phyloP scores from a whole-genome alignment of 2,888 invertebrate species.

The Idaea dimidiata region DNA sequence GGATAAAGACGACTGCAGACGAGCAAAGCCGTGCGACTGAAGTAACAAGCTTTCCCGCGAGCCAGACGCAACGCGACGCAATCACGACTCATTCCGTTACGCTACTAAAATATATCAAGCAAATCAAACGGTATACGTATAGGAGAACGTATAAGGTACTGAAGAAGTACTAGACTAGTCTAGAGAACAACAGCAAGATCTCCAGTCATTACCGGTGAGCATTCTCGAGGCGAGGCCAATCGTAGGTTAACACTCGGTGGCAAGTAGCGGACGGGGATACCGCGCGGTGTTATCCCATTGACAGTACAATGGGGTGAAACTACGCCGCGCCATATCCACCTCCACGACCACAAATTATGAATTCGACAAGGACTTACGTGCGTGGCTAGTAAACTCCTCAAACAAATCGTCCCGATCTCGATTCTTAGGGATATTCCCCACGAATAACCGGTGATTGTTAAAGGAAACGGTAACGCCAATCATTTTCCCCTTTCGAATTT shows the following conservation, averaged over 20 bases:
- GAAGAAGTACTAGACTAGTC: constrained; percentile 62
- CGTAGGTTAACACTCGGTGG: constrained; percentile 50
- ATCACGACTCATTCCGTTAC: constrained; percentile 53
- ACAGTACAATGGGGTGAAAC: constrained; percentile 22
- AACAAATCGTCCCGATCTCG: constrained; percentile 99
- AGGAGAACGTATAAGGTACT: constrained; percentile 76
- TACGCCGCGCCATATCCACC: constrained; percentile 40
- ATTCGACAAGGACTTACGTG: constrained; percentile 94
- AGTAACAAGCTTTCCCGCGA: constrained; percentile 65
- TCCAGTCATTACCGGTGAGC: constrained; percentile 77
- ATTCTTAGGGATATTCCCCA: constrained; percentile 99
- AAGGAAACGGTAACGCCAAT: constrained; percentile 99
- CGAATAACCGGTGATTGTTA: constrained; percentile 99
- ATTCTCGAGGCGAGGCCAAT: constrained; percentile 76
- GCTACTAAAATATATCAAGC: constrained; percentile 77
- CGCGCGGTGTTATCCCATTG: constrained; percentile 22
- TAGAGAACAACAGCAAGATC: constrained; percentile 76
- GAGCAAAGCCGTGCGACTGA: constrained; percentile 40
- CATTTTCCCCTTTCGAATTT: constrained; percentile 99
- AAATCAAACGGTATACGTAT: constrained; percentile 75
- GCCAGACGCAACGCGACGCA: constrained; percentile 49
- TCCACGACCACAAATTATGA: constrained; percentile 77
- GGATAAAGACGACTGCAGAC: constrained; percentile 46
- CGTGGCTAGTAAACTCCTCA: constrained; percentile 99
- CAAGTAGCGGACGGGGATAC: constrained; percentile 38